Conservation (phyloP, 2,113 vertebrate genomes). For the Vicugna pacos region DNA sequence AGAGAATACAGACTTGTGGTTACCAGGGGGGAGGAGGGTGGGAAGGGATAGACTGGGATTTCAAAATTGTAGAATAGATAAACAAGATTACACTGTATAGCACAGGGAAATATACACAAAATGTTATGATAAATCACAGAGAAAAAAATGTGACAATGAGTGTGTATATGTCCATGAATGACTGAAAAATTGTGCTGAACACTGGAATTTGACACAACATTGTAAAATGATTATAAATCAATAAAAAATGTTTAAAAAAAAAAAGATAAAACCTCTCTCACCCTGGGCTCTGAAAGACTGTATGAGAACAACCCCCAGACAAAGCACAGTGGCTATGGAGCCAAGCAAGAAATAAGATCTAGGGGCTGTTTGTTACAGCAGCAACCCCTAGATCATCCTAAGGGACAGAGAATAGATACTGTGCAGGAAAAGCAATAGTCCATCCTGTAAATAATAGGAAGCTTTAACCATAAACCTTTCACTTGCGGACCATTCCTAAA, state of each 20-base stretch:
- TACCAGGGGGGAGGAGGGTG: too few relatives aligned
- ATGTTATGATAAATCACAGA: too few relatives aligned
- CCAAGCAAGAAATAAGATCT: not conserved
- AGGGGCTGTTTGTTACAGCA: not conserved
- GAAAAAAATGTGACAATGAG: too few relatives aligned
- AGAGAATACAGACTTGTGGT: too few relatives aligned
- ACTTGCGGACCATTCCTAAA: constrained; percentile 1
- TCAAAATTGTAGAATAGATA: too few relatives aligned
- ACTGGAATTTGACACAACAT: too few relatives aligned
- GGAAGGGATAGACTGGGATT: too few relatives aligned
- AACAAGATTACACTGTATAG: too few relatives aligned
- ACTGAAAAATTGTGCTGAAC: too few relatives aligned
- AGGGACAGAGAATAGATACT: not conserved
- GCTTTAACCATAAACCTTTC: not conserved
- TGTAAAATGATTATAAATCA: too few relatives aligned
- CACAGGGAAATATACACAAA: too few relatives aligned
- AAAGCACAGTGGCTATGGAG: not conserved
- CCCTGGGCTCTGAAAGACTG: not conserved
- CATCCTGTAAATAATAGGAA: not conserved
- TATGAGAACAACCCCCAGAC: not conserved
- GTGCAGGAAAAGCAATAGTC: not conserved
- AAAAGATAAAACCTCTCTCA: not conserved
- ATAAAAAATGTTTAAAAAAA: not conserved
- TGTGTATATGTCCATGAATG: too few relatives aligned
- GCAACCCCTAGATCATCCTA: not conserved